Conservation (phyloP, 2,797 vertebrate genomes). For the Sebastes oblongus region DNA sequence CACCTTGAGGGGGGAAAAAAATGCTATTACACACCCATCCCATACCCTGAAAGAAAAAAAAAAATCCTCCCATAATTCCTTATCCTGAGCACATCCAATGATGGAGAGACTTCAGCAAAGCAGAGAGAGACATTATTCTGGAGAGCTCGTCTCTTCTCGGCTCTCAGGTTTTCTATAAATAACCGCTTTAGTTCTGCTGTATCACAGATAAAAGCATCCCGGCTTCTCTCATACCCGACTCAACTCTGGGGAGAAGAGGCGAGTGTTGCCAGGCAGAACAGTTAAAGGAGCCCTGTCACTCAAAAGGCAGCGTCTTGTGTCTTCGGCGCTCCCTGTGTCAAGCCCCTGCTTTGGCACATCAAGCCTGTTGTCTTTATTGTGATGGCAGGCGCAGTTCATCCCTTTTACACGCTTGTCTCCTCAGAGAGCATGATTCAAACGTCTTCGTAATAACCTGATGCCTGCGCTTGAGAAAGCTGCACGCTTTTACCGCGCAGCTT, state of each 20-base stretch:
- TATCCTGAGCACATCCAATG: conserved; percentile 43
- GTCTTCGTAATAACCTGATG: conserved; percentile 70
- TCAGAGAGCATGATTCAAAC: conserved; percentile 66
- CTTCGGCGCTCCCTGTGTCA: conserved; percentile 50
- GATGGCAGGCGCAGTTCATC: conserved; percentile 76
- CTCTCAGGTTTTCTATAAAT: conserved; percentile 84
- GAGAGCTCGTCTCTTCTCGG: conserved; percentile 59
- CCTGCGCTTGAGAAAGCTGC: conserved; percentile 57
- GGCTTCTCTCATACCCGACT: conserved; percentile 65
- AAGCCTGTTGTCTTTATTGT: conserved; percentile 69
- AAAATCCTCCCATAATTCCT: conserved; percentile 44
- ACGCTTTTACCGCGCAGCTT: conserved; percentile 48
- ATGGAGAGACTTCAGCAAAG: conserved; percentile 65
- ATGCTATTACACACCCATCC: conserved; percentile 33
- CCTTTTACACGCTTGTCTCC: conserved; percentile 78
- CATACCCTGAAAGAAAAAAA: not conserved
- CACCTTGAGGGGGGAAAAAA: conserved; percentile 40
- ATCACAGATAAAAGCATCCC: conserved; percentile 82
- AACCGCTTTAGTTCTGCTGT: conserved; percentile 83
- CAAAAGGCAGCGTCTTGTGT: conserved; percentile 55
- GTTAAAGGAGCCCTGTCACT: conserved; percentile 83
- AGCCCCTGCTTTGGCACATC: conserved; percentile 69
- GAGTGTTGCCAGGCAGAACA: conserved; percentile 83
- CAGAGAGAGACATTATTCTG: conserved; percentile 61
- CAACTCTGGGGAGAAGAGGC: conserved; percentile 71